Evolutionary conservation across 2,797 vertebrate species (phyloP).

Genomic region (Toxotes lorentzi): DNA sequence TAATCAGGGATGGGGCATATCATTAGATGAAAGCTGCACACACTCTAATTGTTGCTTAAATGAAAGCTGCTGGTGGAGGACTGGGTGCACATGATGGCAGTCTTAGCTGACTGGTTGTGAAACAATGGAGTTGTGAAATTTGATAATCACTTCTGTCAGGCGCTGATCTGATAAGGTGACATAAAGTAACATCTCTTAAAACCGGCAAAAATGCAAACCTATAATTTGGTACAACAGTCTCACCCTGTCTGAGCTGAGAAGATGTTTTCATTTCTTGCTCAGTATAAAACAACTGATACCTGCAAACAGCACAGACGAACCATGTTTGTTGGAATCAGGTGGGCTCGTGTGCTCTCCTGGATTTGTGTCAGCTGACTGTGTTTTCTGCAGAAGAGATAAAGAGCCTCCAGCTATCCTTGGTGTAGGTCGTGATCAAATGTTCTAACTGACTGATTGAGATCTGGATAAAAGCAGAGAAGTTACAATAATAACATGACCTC

Average conservation of each 20-base stretch:
- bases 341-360: conserved; percentile 33
- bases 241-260: neutral
- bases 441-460: conserved; percentile 14
- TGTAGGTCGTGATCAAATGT: conserved; percentile 31
- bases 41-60: conserved; percentile 19
- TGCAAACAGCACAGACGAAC: conserved; percentile 30
- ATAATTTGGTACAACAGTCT: neutral
- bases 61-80: conserved; percentile 14
- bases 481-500: conserved; percentile 26
- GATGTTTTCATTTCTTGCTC: conserved; percentile 3
- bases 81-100: neutral
- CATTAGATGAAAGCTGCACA: conserved; percentile 41
- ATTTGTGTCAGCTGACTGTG: conserved; percentile 38
- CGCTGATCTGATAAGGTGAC: neutral
- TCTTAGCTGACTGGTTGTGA: conserved; percentile 3
- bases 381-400: conserved; percentile 32
- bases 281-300: neutral
- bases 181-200: neutral
- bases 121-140: neutral
- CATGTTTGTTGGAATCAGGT: conserved; percentile 40
- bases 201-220: neutral
- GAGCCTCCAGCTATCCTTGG: conserved; percentile 48
- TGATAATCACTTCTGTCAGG: neutral
- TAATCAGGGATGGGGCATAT: conserved; percentile 27
- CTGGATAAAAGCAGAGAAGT: conserved; percentile 19